Evolutionary conservation across 2,797 vertebrate genomes (phyloP).

Genomic region (Knipowitschia caucasica): DNA sequence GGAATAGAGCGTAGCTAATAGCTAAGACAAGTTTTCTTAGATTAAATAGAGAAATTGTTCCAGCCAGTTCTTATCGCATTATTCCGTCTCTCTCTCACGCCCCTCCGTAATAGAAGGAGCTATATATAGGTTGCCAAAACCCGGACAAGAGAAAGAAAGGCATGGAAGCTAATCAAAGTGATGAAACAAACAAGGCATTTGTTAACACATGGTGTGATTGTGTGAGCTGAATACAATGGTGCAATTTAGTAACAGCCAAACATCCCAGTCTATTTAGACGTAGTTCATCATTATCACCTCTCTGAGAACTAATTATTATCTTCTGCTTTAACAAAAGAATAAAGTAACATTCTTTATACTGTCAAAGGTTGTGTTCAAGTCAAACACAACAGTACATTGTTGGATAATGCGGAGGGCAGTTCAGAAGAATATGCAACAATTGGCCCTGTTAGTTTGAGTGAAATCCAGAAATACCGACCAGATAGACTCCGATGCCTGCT

Average conservation of each 20-base stretch:
- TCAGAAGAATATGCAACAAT: no score
- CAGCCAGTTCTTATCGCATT: constrained; percentile 65
- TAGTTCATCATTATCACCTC: constrained; percentile 26
- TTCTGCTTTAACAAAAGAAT: constrained; percentile 15
- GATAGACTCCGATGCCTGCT: constrained; percentile 86
- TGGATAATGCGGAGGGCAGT: no score
- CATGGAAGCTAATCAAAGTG: constrained; percentile 43
- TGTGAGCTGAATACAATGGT: constrained; percentile 39
- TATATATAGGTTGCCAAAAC: constrained; percentile 60
- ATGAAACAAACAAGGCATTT: constrained; percentile 32
- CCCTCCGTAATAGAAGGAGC: constrained; percentile 57
- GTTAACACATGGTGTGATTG: constrained; percentile 32
- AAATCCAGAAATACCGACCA: constrained; percentile 73
- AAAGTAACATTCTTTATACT: constrained; percentile 24
- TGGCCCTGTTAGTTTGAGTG: not conserved
- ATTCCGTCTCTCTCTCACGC: constrained; percentile 47
- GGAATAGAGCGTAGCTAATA: constrained; percentile 42
- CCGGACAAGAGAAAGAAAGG: constrained; percentile 29
- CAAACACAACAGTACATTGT: no score
- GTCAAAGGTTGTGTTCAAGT: constrained; percentile 12
- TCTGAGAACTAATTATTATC: constrained; percentile 9
- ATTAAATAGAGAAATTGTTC: constrained; percentile 68
- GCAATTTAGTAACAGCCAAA: constrained; percentile 32
- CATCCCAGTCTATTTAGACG: constrained; percentile 24
- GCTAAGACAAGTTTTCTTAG: constrained; percentile 56